These are phyloP conservation scores for Ceriagrion tenellum DNA, from an alignment of 2,888 invertebrate genomes.

Conservation along the genomic window DNA sequence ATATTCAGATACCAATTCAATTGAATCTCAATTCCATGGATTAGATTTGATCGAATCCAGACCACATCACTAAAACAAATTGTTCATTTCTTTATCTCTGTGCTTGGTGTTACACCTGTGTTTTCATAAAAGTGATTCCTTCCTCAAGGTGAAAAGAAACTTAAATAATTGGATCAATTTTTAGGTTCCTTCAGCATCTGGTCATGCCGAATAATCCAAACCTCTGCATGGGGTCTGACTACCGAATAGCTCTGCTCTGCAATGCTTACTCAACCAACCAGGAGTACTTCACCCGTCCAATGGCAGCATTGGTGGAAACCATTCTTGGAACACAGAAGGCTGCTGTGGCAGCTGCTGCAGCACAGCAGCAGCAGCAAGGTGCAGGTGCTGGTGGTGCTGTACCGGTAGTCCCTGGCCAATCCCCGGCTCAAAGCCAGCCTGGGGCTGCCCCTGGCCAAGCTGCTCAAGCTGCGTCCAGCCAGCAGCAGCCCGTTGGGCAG, in stretches of 20 bases:
- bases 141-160: too few species aligned
- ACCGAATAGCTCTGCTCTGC: conserved; percentile 93
- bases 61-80: too few species aligned
- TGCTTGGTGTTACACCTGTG: too few species aligned
- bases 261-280: conserved; percentile 97
- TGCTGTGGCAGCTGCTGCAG: conserved; percentile 55
- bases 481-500: conserved; percentile 50
- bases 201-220: conserved; percentile 86
- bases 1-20: too few species aligned
- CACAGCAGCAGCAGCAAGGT: conserved; percentile 62
- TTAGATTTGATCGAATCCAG: too few species aligned
- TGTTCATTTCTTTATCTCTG: too few species aligned
- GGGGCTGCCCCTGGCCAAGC: conserved; percentile 48
- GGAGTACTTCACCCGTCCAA: conserved; percentile 93
- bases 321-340: conserved; percentile 80
- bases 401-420: conserved; percentile 12
- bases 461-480: background rate
- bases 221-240: conserved; percentile 90
- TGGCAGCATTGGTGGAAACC: conserved; percentile 94
- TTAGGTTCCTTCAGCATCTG: conserved; percentile 91
- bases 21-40: too few species aligned
- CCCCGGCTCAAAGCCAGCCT: conserved; percentile 8
- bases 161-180: conserved; percentile 72
- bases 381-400: conserved; percentile 38
- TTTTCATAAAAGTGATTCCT: too few species aligned